These are phyloP conservation scores for Danio choprae DNA, from an alignment of 2,797 vertebrate genomes.

Conservation along the genomic window DNA sequence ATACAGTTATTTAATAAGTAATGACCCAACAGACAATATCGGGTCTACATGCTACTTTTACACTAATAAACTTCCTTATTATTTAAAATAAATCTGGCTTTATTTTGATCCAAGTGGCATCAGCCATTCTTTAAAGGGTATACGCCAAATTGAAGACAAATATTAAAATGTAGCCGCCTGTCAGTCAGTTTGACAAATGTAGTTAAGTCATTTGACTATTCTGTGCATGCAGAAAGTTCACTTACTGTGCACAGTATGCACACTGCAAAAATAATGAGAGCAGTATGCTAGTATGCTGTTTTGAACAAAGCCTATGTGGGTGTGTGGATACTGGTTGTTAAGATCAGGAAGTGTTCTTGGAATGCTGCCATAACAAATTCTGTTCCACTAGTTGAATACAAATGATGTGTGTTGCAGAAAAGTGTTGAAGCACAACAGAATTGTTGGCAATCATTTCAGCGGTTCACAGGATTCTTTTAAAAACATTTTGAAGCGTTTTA, in stretches of 20 bases:
- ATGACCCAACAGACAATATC: not conserved
- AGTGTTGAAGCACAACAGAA: constrained; percentile 29
- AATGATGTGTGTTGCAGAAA: constrained; percentile 16
- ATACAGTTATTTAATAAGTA: not conserved
- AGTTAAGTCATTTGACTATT: not conserved
- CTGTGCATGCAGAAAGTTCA: not conserved
- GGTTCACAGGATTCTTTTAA: constrained; percentile 17
- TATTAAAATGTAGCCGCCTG: not conserved
- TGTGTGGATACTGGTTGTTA: constrained; percentile 23
- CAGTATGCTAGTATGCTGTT: constrained; percentile 12
- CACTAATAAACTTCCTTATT: not conserved
- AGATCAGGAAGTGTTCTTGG: constrained; percentile 28
- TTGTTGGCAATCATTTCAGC: constrained; percentile 23
- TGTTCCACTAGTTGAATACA: constrained; percentile 30
- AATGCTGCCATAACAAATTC: constrained; percentile 33
- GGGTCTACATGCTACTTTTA: not conserved
- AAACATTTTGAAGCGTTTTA: constrained; percentile 20
- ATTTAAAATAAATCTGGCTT: not conserved
- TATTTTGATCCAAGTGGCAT: not conserved
- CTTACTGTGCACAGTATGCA: not conserved
- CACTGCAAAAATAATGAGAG: not conserved
- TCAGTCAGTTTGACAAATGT: not conserved
- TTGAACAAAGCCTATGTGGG: constrained; percentile 3
- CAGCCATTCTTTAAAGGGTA: not conserved
- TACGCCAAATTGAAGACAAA: not conserved